Conservation (phyloP, 2,113 vertebrate species). For the Romanogobio albipinnatus region DNA sequence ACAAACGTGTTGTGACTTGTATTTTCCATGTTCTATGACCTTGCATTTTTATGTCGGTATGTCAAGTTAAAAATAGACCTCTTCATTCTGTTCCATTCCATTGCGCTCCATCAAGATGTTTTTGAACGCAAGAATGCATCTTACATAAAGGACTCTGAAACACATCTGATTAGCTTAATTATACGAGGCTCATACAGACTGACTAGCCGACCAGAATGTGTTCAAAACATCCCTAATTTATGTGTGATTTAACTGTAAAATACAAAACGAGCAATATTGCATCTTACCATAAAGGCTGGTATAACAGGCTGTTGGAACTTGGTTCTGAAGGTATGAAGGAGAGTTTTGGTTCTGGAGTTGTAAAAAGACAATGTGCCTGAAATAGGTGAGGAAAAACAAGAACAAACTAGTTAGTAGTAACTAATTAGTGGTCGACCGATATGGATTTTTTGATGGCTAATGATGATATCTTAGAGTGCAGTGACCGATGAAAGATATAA, state of each 20-base stretch:
- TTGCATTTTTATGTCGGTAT: background rate
- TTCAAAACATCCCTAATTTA: background rate
- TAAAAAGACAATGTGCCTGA: constrained; percentile 92
- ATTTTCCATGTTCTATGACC: background rate
- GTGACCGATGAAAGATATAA: background rate
- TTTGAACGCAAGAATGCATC: background rate
- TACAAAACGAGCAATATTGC: background rate
- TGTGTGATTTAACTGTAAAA: background rate
- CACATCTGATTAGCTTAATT: background rate
- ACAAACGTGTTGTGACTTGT: background rate
- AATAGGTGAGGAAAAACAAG: background rate
- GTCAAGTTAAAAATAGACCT: constrained; percentile 3
- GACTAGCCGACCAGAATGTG: background rate
- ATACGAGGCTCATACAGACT: background rate
- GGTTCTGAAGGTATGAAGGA: constrained; percentile 90
- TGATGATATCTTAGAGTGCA: background rate
- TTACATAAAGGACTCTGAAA: background rate
- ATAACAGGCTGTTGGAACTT: constrained; percentile 91
- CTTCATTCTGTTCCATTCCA: background rate
- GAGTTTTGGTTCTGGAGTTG: constrained; percentile 87
- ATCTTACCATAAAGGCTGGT: constrained; percentile 88
- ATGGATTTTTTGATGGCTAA: background rate
- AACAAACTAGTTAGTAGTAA: background rate
- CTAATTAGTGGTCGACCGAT: background rate
- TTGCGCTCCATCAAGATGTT: background rate